Evolutionary conservation across 2,888 invertebrate genomes (phyloP), one percentile per base, ranked within the genome.

Genomic region (Himalopsyche kuldschensis): DNA sequence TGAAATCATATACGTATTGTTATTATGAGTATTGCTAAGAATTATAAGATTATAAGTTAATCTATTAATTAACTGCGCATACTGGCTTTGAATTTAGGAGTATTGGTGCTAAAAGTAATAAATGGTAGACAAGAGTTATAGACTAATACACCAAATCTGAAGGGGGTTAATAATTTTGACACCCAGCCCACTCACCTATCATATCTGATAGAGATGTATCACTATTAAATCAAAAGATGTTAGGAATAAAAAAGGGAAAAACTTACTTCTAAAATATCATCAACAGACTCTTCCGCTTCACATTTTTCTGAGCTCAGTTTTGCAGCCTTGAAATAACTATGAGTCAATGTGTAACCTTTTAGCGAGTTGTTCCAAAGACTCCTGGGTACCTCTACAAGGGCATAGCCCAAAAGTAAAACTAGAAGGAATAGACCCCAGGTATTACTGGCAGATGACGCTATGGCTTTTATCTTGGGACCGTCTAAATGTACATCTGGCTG

Each of bases 361-460:
- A 96, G 96, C 3, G 97, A 96, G 87, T 95, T 95, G 88, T 97
- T 95, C 98, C 99, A 99, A 63, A 98, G 91, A 86, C 95, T 95
- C 83, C 99, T 93, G 0, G 97, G 97, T 3, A 99, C 97, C 91
- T 99, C 99, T 0, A 99, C 99, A 82, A 99, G 92, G 0, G 99
- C 98, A 90, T 99, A 99, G 35, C 97, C 94, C 27, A 99, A 93
- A 86, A 99, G 92, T 30, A 99, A 91, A 77, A 99, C 97, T 78
- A 99, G 91, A 41, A 99, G 91, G 89, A 99, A 98, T 80, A 99
- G 91, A 83, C 99, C 99, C 99, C 99, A 99, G 0, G 99, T 99
- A 89, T 99, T 99, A 88, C 98, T 98, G 3, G 99, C 99, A 20
- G 99, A 98, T 4, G 99, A 98, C 31, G 99, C 97, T 87, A 99